Evolutionary conservation across 2,888 invertebrate genomes (phyloP), one percentile per base, ranked within the genome.

Genomic region (Agrotis ipsilon): DNA sequence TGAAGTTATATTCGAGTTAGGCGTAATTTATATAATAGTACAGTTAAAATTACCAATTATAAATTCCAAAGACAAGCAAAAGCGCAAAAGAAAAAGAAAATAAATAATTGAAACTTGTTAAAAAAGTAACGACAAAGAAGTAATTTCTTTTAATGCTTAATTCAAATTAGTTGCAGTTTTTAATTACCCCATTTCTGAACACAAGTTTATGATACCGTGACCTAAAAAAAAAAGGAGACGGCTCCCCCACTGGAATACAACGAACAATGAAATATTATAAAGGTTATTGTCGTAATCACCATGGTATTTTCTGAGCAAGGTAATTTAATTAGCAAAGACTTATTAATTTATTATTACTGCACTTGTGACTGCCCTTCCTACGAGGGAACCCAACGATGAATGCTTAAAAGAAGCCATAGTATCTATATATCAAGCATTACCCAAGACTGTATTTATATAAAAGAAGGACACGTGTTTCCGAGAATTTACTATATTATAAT

Each of bases 151-250:
- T n/a, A 13, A 62, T 57, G 48, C 45, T 19, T 39, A 58, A 54
- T 62, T 66, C 24, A 61, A 79, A 67, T 61, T 52, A 61, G 60
- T 57, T 79, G 11, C 57, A 43, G 32, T 74, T 78, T 59, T 68
- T 80, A 65, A 68, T 63, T 80, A 62, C 68, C 63, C n/a, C 58
- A 54, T 52, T 75, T 57, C 60, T 24, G 57, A 52, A 43, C 54
- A 51, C 49, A 48, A 72, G 63, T 43, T 58, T 78, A 79, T 52
- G n/a, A 79, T 48, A 66, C 74, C 80, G 75, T 75, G 66, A 75
- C 66, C 75, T 68, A 64, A 79, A 55, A 77, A 72, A 45, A 27
- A 55, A 76, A 49, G 24, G 63, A 59, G 48, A 78, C n/a, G 7
- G 13, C 48, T 52, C 78, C 74, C 79, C 67, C 46, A 21, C 5